phyloP scores from a whole-genome alignment of 2,113 vertebrate genomes.

The Sinocyclocheilus grahami region DNA sequence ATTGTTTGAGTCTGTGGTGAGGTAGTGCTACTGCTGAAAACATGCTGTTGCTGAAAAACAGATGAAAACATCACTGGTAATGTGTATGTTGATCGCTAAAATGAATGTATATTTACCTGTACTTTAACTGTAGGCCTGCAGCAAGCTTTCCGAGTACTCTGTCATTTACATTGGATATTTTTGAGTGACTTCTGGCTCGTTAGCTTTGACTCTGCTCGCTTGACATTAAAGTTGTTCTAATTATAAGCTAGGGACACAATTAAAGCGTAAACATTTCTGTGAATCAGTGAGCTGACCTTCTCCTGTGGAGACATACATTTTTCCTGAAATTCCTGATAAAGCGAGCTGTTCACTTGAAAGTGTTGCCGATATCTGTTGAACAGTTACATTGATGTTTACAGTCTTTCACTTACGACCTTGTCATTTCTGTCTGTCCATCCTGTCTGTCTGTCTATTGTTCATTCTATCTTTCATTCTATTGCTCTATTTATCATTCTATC shows the following conservation, averaged over 20 bases:
- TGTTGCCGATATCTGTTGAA: background rate
- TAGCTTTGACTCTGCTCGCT: background rate
- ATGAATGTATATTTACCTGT: background rate
- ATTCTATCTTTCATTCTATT: too few species aligned
- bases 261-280: slow-evolving; percentile 28
- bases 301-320: slow-evolving; percentile 10
- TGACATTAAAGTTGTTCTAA: slow-evolving; percentile 25
- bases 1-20: background rate
- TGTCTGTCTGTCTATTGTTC: background rate
- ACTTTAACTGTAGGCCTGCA: background rate
- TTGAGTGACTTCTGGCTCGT: background rate
- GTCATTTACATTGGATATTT: background rate
- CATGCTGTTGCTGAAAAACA: background rate
- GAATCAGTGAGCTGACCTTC: slow-evolving; percentile 23
- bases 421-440: background rate
- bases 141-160: background rate
- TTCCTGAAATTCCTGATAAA: slow-evolving; percentile 11
- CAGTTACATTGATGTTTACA: background rate
- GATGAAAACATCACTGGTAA: background rate
- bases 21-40: background rate
- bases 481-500: too few species aligned
- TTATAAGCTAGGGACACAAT: slow-evolving; percentile 4
- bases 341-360: background rate
- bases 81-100: background rate
- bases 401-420: background rate